Percentiles rank a stretch among this genome's conserved stretches.
These are phyloP conservation scores for Eupeodes luniger DNA, from an alignment of 2,888 invertebrate genomes.

Conservation along the genomic window DNA sequence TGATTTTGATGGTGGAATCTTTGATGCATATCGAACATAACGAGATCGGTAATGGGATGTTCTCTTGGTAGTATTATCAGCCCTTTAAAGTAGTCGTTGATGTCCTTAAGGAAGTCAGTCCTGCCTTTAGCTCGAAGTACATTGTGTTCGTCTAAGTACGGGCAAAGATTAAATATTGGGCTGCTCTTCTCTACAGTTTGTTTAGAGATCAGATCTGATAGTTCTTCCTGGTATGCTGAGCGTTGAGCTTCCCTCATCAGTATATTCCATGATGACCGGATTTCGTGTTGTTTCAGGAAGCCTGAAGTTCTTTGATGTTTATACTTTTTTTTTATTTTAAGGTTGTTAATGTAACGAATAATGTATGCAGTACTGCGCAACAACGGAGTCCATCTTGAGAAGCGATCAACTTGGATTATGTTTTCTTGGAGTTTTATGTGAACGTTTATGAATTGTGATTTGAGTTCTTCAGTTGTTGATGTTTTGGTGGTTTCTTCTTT, in stretches of 20 bases:
- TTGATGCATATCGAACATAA: not conserved
- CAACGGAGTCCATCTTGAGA: too few species aligned
- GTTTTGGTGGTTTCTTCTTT: too few species aligned
- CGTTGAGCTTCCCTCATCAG: too few species aligned
- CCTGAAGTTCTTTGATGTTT: not conserved
- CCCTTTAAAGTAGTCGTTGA: too few species aligned
- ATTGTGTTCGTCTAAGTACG: not conserved
- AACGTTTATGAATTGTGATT: too few species aligned
- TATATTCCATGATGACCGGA: not conserved
- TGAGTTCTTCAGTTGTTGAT: too few species aligned
- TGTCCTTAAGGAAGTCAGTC: too few species aligned
- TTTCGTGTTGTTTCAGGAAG: not conserved
- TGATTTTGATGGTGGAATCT: conserved; percentile 3
- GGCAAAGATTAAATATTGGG: not conserved
- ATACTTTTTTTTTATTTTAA: not conserved
- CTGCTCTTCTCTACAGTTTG: not conserved
- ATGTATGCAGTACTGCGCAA: not conserved
- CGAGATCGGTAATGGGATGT: not conserved
- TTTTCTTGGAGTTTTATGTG: too few species aligned
- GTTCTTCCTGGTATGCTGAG: not conserved
- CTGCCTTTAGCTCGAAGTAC: too few species aligned
- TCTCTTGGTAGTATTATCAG: too few species aligned
- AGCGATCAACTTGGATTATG: too few species aligned
- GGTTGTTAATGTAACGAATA: too few species aligned
- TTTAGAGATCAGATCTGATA: not conserved